Evolutionary conservation across 1,140 invertebrate species (phyloP), one percentile per base, ranked within the genome.

Genomic region (Papilio xuthus): DNA sequence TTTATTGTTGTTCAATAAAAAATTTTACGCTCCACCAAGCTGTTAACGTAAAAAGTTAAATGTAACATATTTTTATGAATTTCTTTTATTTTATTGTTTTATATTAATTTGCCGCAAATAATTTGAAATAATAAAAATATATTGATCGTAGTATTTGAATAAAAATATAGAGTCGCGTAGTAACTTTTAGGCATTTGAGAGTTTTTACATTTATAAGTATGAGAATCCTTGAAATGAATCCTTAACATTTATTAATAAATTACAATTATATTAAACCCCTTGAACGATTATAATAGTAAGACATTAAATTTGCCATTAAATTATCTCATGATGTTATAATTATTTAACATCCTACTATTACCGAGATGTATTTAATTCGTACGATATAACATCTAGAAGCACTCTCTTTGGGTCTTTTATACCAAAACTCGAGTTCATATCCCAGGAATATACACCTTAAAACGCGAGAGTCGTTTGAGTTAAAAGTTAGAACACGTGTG

Each of bases 401-500:
- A 75, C 47, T 37, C 47, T 28, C 23, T 23, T 18, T 28, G 44
- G 37, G 72, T 50, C 28, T 75, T 75, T 75, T 75, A 75, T 56
- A 15, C 72, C 72, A 56, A 75, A 75, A 75, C 72, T 75, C 50
- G 32, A 53, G 72, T 53, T 72, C 67, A 4, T 18, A 50, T 13
- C 37, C 41, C 41, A 9, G 20, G 44, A 72, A 72, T 72, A 44
- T n/a, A 74, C 44, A 23, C 53, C 13, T 47, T 72, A 47, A 72
- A 72, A 72, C 72, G 47, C 8, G 72, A 56, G 47, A 50, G 47
- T 75, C 72, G 72, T 75, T 75, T 37, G 50, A 75, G 32, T 75
- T 75, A 75, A 75, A 75, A 75, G 72, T 75, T 75, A 56, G 50
- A 56, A 75, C 72, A 75, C 72, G 50, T 56, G 72, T 75, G 72